Evolutionary conservation across 2,797 vertebrate genomes (phyloP).

Genomic region (Pelobates cultripes): DNA sequence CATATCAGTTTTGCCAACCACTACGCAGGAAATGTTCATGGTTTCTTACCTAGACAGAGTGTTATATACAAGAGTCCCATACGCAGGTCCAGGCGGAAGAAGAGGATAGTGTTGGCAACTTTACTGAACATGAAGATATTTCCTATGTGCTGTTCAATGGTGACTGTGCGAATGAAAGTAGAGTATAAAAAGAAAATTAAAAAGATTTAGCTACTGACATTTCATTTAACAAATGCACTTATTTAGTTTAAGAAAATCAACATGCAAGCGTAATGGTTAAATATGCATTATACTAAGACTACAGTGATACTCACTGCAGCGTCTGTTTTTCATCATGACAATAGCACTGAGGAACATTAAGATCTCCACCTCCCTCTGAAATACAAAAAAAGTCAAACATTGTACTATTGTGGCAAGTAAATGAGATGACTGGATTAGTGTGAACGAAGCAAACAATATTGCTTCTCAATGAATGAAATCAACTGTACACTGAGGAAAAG

Average conservation of each 20-base stretch:
- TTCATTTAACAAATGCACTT: too few species aligned
- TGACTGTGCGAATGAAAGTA: slow-evolving; percentile 71
- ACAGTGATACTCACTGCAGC: slow-evolving; percentile 83
- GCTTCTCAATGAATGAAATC: too few species aligned
- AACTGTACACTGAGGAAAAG: too few species aligned
- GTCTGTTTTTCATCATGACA: slow-evolving; percentile 99
- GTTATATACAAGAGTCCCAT: slow-evolving; percentile 90
- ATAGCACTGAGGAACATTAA: slow-evolving; percentile 97
- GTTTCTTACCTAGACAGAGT: slow-evolving; percentile 85
- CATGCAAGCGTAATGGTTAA: too few species aligned
- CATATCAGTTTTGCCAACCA: not conserved
- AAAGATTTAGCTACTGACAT: not conserved
- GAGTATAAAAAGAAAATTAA: not conserved
- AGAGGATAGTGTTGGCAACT: slow-evolving; percentile 91
- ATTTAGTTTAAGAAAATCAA: too few species aligned
- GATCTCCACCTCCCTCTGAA: slow-evolving; percentile 89
- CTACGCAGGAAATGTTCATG: not conserved
- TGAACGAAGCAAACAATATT: too few species aligned
- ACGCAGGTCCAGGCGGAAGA: slow-evolving; percentile 93
- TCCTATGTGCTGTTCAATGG: slow-evolving; percentile 90
- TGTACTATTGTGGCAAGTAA: too few species aligned
- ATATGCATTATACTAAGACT: too few species aligned
- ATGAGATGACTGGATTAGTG: too few species aligned
- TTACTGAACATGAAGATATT: slow-evolving; percentile 97
- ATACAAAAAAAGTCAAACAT: not conserved